Base-by-base conservation (phyloP, 2,888 invertebrate species). In the Aradus depressus region DNA sequence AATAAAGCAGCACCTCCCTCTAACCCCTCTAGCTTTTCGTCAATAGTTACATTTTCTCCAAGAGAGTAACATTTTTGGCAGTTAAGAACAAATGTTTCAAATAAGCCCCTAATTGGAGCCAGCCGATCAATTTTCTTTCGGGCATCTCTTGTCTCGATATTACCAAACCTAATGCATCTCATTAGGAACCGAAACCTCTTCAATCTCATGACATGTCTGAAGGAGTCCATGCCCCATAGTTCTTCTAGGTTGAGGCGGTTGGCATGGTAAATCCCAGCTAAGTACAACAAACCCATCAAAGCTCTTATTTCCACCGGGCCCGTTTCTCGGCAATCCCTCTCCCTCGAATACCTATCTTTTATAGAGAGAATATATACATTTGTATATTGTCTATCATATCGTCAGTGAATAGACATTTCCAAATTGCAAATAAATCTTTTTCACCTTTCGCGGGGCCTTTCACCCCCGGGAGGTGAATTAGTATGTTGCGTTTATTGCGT, bases 1-100 rank as follows among this genome's bases (percentile, higher is more conserved):
- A 18, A 55, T 49, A 50, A 62, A 62, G 12, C 43, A 50, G 49
- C 60, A 62, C 45, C 60, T 49, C 4, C 61, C 62, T 53, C 59
- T 57, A 52, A 62, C 19, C 59, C 51, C 34, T 60, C 55, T 44
- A 63, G 45, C 53, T 58, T 60, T 49, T 63, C 62, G 54, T 64
- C 62, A 19, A 61, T 56, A 14, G 61, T 62, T 6, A 59, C 44
- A 52, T 60, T 48, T 48, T 54, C 55, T 48, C 58, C 47, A n/a
- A 55, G 38, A 50, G 49, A 38, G 50, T 55, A 52, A 57, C 53
- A 50, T 50, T 52, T 53, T 57, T 60, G 53, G 47, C 63, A 65
- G 52, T 63, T 63, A 23, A 51, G 52, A 39, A 63, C 59, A 57
- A 66, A 63, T 14, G 43, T 47, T 42, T 59, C 60, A 57, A 61